phyloP scores from a whole-genome alignment of 2,888 invertebrate genomes.

The Dolichopus griseipennis region DNA sequence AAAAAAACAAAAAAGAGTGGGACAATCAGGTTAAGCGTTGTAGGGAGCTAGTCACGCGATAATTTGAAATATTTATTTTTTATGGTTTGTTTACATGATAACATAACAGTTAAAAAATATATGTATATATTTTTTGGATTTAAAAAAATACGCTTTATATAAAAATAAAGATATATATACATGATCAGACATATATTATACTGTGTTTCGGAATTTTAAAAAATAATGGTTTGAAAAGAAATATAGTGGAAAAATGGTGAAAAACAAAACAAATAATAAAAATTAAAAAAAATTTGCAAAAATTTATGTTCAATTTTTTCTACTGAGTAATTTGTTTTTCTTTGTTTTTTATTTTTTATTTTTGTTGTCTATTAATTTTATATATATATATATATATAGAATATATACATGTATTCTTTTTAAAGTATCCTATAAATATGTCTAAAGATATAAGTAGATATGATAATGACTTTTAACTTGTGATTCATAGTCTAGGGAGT shows the following conservation, averaged over 20 bases:
- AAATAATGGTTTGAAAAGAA: neutral
- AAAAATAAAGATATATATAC: neutral
- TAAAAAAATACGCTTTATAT: neutral
- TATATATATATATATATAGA: neutral
- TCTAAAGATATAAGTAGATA: neutral
- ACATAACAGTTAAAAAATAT: neutral
- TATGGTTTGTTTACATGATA: constrained; percentile 6
- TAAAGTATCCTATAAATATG: no score
- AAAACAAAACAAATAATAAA: neutral
- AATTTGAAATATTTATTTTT: neutral
- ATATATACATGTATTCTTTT: no score
- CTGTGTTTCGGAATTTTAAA: neutral
- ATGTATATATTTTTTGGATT: neutral
- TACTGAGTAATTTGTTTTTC: neutral
- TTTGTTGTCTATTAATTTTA: neutral
- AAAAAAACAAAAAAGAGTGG: no score
- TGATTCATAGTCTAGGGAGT: neutral
- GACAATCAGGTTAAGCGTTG: neutral
- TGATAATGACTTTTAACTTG: neutral
- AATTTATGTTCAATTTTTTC: neutral
- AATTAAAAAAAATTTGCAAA: neutral
- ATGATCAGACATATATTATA: neutral
- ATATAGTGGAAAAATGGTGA: no score
- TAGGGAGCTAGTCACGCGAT: neutral
- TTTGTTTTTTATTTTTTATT: neutral